phyloP scores from a whole-genome alignment of 2,888 invertebrate species.

The Luperina testacea region DNA sequence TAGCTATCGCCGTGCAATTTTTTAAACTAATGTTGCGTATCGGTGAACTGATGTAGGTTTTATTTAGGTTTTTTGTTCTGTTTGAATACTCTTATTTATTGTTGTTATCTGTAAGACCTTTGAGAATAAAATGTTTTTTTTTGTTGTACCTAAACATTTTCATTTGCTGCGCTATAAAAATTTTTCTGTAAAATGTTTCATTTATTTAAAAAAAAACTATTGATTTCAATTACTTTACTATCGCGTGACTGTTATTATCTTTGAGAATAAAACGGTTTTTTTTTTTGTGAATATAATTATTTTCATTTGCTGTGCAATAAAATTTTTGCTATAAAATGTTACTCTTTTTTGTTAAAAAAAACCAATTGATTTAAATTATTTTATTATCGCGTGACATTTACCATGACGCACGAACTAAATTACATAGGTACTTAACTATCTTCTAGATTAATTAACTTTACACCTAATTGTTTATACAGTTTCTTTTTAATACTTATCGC shows the following conservation, averaged over 20 bases:
- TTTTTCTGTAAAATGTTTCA: not conserved
- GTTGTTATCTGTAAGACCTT: constrained; percentile 9
- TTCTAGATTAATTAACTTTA: constrained; percentile 32
- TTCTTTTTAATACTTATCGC: constrained; percentile 19
- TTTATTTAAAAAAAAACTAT: not conserved
- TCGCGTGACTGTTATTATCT: not conserved
- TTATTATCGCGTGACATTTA: not conserved
- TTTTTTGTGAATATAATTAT: not conserved
- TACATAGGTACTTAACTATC: constrained; percentile 2
- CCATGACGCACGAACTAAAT: not conserved
- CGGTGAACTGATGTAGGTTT: constrained; percentile 31
- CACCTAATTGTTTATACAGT: constrained; percentile 3
- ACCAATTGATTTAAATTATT: not conserved
- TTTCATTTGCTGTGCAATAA: not conserved
- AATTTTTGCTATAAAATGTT: not conserved
- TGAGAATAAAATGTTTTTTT: not conserved
- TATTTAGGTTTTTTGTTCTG: constrained; percentile 12
- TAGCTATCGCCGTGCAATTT: constrained; percentile 68
- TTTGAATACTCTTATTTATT: constrained; percentile 13
- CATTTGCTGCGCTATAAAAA: not conserved
- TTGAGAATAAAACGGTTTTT: not conserved
- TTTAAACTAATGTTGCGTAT: constrained; percentile 68
- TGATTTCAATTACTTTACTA: not conserved
- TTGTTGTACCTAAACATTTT: not conserved
- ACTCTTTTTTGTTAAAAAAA: not conserved